These are phyloP conservation scores for Scaptomyza polygonia DNA, from an alignment of 2,888 invertebrate genomes.

Conservation along the genomic window DNA sequence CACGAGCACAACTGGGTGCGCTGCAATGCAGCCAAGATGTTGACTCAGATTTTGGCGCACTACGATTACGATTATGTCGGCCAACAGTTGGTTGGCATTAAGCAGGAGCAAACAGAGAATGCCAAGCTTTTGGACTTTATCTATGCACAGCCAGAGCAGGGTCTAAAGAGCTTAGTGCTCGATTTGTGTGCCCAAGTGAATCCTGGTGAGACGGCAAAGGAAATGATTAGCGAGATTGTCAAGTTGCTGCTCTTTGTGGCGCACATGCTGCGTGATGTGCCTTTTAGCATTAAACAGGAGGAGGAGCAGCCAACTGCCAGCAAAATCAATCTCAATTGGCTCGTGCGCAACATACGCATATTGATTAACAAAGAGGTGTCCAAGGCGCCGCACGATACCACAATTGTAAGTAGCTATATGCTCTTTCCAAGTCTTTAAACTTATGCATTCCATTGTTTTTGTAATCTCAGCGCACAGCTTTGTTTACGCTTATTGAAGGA, in stretches of 20 bases:
- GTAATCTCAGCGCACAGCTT: conserved; percentile 88
- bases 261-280: conserved; percentile 87
- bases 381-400: conserved; percentile 87
- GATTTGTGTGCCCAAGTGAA: conserved; percentile 91
- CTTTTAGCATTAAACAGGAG: conserved; percentile 74
- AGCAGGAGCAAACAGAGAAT: conserved; percentile 28
- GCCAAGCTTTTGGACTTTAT: conserved; percentile 85
- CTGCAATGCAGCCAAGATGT: conserved; percentile 89
- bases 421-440: too few species aligned
- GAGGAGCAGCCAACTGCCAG: conserved; percentile 64
- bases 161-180: conserved; percentile 88
- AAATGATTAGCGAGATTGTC: conserved; percentile 89
- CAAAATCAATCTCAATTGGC: conserved; percentile 89
- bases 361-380: conserved; percentile 92
- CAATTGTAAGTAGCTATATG: conserved; percentile 88
- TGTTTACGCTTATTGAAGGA: conserved; percentile 93
- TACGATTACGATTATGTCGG: conserved; percentile 88
- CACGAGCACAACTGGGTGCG: conserved; percentile 96
- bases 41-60: conserved; percentile 89
- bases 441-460: background rate
- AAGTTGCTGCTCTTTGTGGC: conserved; percentile 89
- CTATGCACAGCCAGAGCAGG: conserved; percentile 87
- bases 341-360: conserved; percentile 90
- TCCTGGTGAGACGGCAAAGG: conserved; percentile 87
- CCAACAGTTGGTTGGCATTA: conserved; percentile 84